Base-by-base conservation (phyloP, 2,797 vertebrate species). In the Pangasius krempfi region DNA sequence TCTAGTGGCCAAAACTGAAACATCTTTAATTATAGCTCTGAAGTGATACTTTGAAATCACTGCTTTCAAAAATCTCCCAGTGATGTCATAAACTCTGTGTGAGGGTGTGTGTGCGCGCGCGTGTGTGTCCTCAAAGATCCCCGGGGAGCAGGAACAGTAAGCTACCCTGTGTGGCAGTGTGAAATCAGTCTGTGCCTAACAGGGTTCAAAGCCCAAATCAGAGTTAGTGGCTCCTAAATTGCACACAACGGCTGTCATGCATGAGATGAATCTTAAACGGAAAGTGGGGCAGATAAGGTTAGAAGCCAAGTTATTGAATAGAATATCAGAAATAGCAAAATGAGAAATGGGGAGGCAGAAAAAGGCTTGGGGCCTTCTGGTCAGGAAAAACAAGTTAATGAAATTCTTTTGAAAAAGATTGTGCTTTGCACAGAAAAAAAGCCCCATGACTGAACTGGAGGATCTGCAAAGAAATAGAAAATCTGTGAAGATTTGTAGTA, bases 201-300 rank as follows among this genome's bases (percentile, higher is more conserved):
- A 58, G 91, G 89, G 87, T 83, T 87, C 44, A 85, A 88, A 86
- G 72, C 79, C 82, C 81, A 85, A 87, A 91, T 90, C 88, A 90
- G 84, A 90, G 84, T 80, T 83, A 87, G 85, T 82, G 84, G 89
- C 52, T 90, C 79, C 89, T 85, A 89, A 92, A 92, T 88, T 90
- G 85, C 91, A 88, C 88, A 90, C 88, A 90, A 90, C 82, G 70
- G 85, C 37, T 76, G 47, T 62, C 37, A 80, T 64, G 87, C 76
- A 90, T 87, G 88, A 88, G 88, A 88, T 30, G 85, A 90, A 92
- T 92, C 86, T 87, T 85, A 87, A 90, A 81, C 16, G 20, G 50
- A 73, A 76, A 87, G 47, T 33, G 9, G 78, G 27, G 64, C 37
- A 79, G 66, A 86, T 68, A 84, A 85, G 18, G 85, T 86, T 85